Base-by-base conservation (phyloP, 2,888 invertebrate genomes). In the Zaprionus obscuricornis region DNA sequence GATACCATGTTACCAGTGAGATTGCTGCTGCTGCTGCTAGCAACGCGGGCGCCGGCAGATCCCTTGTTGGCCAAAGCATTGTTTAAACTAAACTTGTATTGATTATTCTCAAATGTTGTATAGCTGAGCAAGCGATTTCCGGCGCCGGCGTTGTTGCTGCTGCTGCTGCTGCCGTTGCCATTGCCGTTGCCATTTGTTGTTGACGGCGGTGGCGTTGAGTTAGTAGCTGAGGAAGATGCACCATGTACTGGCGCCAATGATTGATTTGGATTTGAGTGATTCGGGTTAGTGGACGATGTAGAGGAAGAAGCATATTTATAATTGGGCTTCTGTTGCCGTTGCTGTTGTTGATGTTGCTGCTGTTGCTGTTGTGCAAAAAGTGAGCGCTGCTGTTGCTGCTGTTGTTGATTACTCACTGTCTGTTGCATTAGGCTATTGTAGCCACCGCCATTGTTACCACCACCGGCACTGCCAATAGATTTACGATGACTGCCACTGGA, bases 41-140 rank as follows among this genome's bases (percentile, higher is more conserved):
- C 76, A 51, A 47, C 66, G 59, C 67, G 67, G 60, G 60, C 60
- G 57, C 63, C 58, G 34, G 42, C 66, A 52, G 52, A 46, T 16
- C 68, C 63, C 51, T 72, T 78, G 49, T 72, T 78, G 49, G 78
- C 86, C 59, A 85, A 79, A 31, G 81, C 89, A 82, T 89, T 89
- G 72, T 89, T 90, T 72, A 90, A 69, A 66, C 90, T 90, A 81
- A 90, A 90, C 81, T 90, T 90, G 83, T 90, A 90, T 67, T 90
- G 90, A 81, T 90, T 90, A 73, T 90, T 90, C 83, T 89, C 89
- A 74, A 89, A 90, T 59, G 90, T 88, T 40, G 90, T 90, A 76
- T 90, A 90, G 81, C 88, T 90, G 77, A 90, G 86, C 73, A 89
- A 76, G 46, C 88, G 89, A 72, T 88, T 88, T 63, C 79, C 78